These are phyloP conservation scores for Ephialtes manifestator DNA, from an alignment of 2,888 invertebrate genomes.

Conservation along the genomic window DNA sequence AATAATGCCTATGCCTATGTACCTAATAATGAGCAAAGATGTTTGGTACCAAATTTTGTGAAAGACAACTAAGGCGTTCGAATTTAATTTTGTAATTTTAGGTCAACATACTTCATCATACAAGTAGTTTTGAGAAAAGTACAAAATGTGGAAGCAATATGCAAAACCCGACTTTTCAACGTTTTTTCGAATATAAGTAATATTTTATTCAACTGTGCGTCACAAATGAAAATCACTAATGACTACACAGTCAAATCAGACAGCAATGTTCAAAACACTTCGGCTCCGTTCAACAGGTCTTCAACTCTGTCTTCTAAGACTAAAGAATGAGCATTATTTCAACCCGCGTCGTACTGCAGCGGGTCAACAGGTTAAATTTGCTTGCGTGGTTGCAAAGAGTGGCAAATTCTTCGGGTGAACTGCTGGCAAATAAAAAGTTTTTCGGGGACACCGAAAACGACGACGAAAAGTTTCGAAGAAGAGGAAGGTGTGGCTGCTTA, in stretches of 20 bases:
- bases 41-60: too few species aligned
- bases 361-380: slow-evolving; percentile 69
- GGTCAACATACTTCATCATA: too few species aligned
- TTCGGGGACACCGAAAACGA: slow-evolving; percentile 25
- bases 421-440: slow-evolving; percentile 64
- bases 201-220: too few species aligned
- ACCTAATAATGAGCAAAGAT: too few species aligned
- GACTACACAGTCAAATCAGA: neutral
- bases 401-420: slow-evolving; percentile 63
- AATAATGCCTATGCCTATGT: too few species aligned
- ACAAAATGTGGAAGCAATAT: too few species aligned
- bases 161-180: too few species aligned
- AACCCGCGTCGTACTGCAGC: slow-evolving; percentile 7
- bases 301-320: too few species aligned
- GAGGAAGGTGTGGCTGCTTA: slow-evolving; percentile 46
- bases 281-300: slow-evolving; percentile 61
- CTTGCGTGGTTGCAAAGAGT: slow-evolving; percentile 53
- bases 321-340: slow-evolving; percentile 46
- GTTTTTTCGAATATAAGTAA: too few species aligned
- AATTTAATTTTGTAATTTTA: too few species aligned
- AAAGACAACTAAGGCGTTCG: too few species aligned
- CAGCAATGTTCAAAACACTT: neutral
- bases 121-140: too few species aligned
- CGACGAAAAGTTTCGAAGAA: slow-evolving; percentile 34
- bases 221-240: neutral